Evolutionary conservation across 2,888 invertebrate species (phyloP).

Genomic region (Chymomyza fuscimana): DNA sequence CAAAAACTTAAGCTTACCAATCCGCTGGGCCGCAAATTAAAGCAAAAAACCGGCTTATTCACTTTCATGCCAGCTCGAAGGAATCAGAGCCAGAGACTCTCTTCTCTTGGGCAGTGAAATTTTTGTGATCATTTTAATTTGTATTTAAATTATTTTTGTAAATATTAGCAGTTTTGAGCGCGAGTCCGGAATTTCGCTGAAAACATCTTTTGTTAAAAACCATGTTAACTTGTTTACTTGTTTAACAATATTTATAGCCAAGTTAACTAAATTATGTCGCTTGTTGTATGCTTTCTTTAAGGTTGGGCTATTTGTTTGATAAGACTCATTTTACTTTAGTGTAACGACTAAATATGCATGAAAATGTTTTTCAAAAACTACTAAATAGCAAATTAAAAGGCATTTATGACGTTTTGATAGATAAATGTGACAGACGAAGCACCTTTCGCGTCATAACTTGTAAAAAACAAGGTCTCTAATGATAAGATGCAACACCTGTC

Average conservation of each 20-base stretch:
- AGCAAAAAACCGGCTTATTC: slow-evolving; percentile 19
- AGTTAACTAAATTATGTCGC: slow-evolving; percentile 5
- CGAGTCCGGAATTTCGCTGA: slow-evolving; percentile 45
- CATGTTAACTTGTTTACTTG: slow-evolving; percentile 27
- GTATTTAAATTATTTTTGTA: slow-evolving; percentile 18
- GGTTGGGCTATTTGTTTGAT: slow-evolving; percentile 23
- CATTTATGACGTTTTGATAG: neutral
- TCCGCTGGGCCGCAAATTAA: slow-evolving; percentile 2
- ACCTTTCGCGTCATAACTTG: neutral
- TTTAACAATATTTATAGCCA: slow-evolving; percentile 32
- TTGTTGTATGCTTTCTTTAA: neutral
- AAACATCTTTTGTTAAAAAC: slow-evolving; percentile 25
- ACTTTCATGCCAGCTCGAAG: neutral
- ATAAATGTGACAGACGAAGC: neutral
- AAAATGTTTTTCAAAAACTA: neutral
- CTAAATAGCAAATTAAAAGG: neutral
- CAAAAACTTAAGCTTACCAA: neutral
- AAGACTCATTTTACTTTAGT: slow-evolving; percentile 10
- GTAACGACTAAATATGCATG: no score
- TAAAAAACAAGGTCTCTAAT: neutral
- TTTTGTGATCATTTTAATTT: neutral
- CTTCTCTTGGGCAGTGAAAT: neutral
- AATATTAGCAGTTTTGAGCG: slow-evolving; percentile 47
- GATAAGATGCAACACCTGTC: neutral
- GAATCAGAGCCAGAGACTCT: neutral